These are phyloP conservation scores for Corella eumyota DNA, from an alignment of 23 tunicate genomes.

Conservation along the genomic window DNA sequence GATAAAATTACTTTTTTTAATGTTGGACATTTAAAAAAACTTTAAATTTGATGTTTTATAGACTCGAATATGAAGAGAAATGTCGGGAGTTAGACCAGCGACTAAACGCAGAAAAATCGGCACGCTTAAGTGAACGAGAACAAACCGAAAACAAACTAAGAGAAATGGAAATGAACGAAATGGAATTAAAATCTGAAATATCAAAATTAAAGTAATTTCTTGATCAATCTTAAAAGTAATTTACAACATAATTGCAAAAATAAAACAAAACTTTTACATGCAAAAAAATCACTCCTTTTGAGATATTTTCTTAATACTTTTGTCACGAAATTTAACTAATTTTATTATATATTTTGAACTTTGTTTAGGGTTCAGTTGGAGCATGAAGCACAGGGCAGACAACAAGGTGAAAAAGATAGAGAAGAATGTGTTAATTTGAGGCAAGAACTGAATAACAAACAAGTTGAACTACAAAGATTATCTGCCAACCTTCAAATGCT, in stretches of 20 bases:
- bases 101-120: conserved; percentile 21
- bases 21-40: neutral
- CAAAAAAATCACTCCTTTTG: no score
- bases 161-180: conserved; percentile 19
- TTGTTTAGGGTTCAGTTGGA: conserved; percentile 24
- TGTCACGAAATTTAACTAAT: no score
- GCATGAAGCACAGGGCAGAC: conserved; percentile 11
- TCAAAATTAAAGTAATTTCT: conserved; percentile 33
- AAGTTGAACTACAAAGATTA: conserved; percentile 43
- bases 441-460: conserved; percentile 31
- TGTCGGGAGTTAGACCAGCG: conserved; percentile 52
- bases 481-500: conserved; percentile 35
- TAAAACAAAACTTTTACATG: no score
- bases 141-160: conserved; percentile 42
- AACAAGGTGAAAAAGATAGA: conserved; percentile 30
- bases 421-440: conserved; percentile 32
- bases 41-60: no score
- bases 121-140: conserved; percentile 41
- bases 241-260: no score
- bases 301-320: no score
- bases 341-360: no score
- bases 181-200: conserved; percentile 22
- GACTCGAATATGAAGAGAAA: conserved; percentile 32
- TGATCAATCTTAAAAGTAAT: neutral
- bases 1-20: neutral